These are phyloP conservation scores for Drosophila pseudotakahashii DNA, from an alignment of 2,888 invertebrate species.

Conservation along the genomic window DNA sequence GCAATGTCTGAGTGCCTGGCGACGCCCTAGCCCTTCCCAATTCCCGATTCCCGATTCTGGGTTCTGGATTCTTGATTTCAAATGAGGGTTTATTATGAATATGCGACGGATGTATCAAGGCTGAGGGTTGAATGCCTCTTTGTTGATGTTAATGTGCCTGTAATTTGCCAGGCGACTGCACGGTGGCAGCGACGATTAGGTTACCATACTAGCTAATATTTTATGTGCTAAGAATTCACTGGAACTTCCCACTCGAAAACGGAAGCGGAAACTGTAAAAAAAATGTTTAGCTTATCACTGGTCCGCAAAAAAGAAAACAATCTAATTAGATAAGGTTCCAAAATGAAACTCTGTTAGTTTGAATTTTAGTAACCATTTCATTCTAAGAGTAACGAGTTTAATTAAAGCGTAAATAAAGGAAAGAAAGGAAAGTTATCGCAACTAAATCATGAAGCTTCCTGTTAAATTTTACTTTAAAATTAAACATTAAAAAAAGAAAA, in stretches of 20 bases:
- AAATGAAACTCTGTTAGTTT: too few species aligned
- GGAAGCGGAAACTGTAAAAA: conserved; percentile 18
- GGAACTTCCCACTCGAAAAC: conserved; percentile 1
- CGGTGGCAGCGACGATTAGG: conserved; percentile 37
- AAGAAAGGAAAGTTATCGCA: too few species aligned
- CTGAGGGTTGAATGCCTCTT: conserved; percentile 46
- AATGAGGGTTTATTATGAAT: not conserved
- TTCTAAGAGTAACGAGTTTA: too few species aligned
- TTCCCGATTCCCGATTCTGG: conserved; percentile 42
- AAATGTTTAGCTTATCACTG: not conserved
- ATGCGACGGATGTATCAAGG: conserved; percentile 43
- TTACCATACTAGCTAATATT: conserved; percentile 29
- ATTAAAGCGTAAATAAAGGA: too few species aligned
- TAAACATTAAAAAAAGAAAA: too few species aligned
- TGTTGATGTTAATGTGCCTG: conserved; percentile 23
- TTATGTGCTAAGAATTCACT: conserved; percentile 10
- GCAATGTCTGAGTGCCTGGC: conserved; percentile 73
- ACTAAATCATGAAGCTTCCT: too few species aligned
- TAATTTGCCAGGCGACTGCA: conserved; percentile 37
- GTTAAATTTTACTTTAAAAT: too few species aligned
- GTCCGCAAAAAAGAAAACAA: too few species aligned
- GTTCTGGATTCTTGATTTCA: conserved; percentile 1
- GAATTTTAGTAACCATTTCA: too few species aligned
- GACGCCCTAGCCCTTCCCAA: conserved; percentile 64
- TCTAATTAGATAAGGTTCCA: too few species aligned